Evolutionary conservation across 2,888 invertebrate genomes (phyloP).

Genomic region (Polydesmus complanatus): DNA sequence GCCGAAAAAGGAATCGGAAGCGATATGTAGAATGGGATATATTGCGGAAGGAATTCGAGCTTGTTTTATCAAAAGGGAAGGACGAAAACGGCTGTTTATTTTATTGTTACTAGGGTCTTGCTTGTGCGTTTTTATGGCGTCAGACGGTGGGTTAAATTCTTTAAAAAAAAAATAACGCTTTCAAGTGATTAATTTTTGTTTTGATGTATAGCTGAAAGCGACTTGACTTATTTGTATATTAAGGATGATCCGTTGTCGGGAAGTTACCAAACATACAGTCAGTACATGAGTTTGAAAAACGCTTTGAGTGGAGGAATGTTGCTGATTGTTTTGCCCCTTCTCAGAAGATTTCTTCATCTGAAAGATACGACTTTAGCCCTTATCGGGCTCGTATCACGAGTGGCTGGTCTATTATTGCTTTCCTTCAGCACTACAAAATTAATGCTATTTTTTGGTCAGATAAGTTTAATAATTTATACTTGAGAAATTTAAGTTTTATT

Average conservation of each 20-base stretch:
- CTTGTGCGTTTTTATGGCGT: conserved; percentile 5
- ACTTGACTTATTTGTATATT: conserved; percentile 59
- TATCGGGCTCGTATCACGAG: conserved; percentile 24
- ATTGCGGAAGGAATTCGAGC: conserved; percentile 5
- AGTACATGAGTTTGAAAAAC: conserved; percentile 38
- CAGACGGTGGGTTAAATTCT: conserved; percentile 1
- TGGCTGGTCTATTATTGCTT: neutral
- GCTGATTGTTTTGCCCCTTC: conserved; percentile 28
- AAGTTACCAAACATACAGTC: conserved; percentile 52
- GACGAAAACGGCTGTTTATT: conserved; percentile 2
- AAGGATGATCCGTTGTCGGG: conserved; percentile 52
- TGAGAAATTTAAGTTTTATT: neutral
- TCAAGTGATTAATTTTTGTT: neutral
- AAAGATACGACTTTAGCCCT: conserved; percentile 30
- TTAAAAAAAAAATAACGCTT: neutral
- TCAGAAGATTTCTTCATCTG: conserved; percentile 21
- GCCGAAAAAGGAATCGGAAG: too few relatives aligned
- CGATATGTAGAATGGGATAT: conserved; percentile 4
- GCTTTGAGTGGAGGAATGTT: conserved; percentile 41
- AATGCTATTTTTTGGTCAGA: conserved; percentile 10
- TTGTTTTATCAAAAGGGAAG: conserved; percentile 11
- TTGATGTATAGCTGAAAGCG: conserved; percentile 51
- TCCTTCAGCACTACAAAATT: conserved; percentile 1
- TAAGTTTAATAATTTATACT: neutral
- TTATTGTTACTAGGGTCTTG: conserved; percentile 1